Conservation (phyloP, 2,888 invertebrate species). For the Drosophila merina region DNA sequence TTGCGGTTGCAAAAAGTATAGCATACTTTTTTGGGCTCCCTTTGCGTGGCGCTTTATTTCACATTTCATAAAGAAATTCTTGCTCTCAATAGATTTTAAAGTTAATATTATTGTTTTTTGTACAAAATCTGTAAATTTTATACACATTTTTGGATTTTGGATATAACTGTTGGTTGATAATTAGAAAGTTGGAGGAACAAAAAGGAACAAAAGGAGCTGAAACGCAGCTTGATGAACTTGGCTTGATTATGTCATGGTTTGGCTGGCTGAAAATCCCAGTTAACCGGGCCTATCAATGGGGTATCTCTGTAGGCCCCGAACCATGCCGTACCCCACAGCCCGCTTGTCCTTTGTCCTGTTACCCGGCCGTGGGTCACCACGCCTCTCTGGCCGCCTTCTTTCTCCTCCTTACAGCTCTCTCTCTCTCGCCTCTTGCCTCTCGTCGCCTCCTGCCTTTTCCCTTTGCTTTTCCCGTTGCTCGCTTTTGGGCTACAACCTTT, state of each 20-base stretch:
- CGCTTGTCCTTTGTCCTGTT: background rate
- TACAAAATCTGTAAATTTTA: background rate
- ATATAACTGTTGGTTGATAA: background rate
- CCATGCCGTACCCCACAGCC: background rate
- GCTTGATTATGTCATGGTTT: constrained; percentile 43
- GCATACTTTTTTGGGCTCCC: background rate
- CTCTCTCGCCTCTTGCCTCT: constrained; percentile 4
- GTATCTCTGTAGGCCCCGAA: constrained; percentile 10
- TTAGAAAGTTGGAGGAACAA: background rate
- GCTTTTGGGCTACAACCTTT: constrained; percentile 59
- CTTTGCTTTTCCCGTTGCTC: constrained; percentile 12
- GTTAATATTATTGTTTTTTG: background rate
- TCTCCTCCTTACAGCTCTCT: background rate
- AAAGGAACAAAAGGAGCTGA: background rate
- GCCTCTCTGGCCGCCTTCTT: constrained; percentile 1
- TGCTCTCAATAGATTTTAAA: background rate
- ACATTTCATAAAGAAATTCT: background rate
- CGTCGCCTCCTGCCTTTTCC: background rate
- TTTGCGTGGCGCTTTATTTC: background rate
- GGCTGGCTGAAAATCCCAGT: constrained; percentile 29
- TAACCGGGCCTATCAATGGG: constrained; percentile 43
- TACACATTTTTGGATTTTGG: background rate
- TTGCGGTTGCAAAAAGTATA: background rate
- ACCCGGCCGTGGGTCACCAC: constrained; percentile 2
- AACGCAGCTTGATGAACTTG: constrained; percentile 39